These are phyloP conservation scores for Astatotilapia flaviijosephi DNA, from an alignment of 2,113 vertebrate species.

Conservation along the genomic window DNA sequence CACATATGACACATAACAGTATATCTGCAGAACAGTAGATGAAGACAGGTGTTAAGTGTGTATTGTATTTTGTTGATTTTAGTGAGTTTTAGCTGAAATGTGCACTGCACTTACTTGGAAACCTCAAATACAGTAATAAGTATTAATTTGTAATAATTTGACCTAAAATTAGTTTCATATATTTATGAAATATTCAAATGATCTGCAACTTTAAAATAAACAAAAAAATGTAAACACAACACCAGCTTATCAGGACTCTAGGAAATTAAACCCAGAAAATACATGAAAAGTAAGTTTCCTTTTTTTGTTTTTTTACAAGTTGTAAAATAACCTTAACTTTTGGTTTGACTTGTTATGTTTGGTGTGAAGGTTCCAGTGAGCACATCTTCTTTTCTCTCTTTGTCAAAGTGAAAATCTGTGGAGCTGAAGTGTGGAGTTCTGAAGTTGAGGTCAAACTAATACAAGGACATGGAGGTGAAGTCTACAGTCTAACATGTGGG, in stretches of 20 bases:
- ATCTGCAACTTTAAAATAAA: not conserved
- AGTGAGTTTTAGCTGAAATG: not conserved
- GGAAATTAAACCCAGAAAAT: not conserved
- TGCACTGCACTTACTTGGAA: not conserved
- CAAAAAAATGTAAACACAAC: not conserved
- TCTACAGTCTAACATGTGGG: constrained; percentile 51
- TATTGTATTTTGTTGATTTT: not conserved
- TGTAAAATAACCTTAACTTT: not conserved
- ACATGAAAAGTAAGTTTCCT: not conserved
- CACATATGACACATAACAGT: not conserved
- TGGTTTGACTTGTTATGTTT: not conserved
- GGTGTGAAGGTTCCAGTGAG: not conserved
- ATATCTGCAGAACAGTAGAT: not conserved
- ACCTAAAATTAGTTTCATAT: not conserved
- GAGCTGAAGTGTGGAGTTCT: constrained; percentile 62
- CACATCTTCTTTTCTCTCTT: constrained; percentile 7
- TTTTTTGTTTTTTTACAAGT: not conserved
- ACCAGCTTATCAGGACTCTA: not conserved
- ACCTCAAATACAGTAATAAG: not conserved
- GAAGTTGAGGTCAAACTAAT: constrained; percentile 64
- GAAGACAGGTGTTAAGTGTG: not conserved
- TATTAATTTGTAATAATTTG: not conserved
- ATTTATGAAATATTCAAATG: not conserved
- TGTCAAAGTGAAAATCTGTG: constrained; percentile 69
- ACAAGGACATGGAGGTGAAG: constrained; percentile 56